Percentiles rank a stretch among this genome's conserved stretches.
Conservation (phyloP, 2,888 invertebrate genomes). For the Caenorhabditis afra region DNA sequence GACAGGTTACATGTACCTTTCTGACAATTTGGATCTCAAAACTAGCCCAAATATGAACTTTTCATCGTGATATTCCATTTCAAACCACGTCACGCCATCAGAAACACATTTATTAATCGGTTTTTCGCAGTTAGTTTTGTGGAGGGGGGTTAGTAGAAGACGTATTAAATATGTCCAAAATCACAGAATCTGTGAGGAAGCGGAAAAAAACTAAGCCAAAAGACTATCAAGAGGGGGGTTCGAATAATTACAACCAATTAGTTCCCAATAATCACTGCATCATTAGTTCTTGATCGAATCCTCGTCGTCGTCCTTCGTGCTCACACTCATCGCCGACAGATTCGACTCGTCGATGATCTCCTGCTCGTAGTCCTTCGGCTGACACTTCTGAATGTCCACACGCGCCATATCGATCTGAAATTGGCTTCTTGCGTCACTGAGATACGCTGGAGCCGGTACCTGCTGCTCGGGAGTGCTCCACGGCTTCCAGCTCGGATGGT, state of each 20-base stretch:
- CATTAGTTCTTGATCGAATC: conserved; percentile 45
- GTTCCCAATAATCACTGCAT: not conserved
- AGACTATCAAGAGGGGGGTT: too few species aligned
- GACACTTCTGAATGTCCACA: conserved; percentile 68
- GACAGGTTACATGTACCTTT: conserved; percentile 21
- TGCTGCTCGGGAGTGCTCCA: conserved; percentile 91
- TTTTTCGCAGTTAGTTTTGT: too few species aligned
- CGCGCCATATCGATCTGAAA: conserved; percentile 66
- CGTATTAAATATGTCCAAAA: not conserved
- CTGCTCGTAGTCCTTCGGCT: conserved; percentile 70
- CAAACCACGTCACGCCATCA: not conserved
- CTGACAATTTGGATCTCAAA: conserved; percentile 19
- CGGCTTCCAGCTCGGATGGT: conserved; percentile 88
- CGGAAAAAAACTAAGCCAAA: not conserved
- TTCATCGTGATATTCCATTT: conserved; percentile 16
- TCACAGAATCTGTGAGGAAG: not conserved
- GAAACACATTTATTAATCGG: too few species aligned
- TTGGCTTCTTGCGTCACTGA: not conserved
- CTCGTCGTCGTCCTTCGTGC: conserved; percentile 59
- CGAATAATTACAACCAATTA: too few species aligned
- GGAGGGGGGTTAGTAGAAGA: too few species aligned
- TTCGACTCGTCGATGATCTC: conserved; percentile 71
- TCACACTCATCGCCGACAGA: conserved; percentile 48
- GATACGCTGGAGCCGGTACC: conserved; percentile 22
- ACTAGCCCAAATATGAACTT: conserved; percentile 8